phyloP scores from a whole-genome alignment of 1,140 invertebrate species.

The Dufourea novaeangliae region DNA sequence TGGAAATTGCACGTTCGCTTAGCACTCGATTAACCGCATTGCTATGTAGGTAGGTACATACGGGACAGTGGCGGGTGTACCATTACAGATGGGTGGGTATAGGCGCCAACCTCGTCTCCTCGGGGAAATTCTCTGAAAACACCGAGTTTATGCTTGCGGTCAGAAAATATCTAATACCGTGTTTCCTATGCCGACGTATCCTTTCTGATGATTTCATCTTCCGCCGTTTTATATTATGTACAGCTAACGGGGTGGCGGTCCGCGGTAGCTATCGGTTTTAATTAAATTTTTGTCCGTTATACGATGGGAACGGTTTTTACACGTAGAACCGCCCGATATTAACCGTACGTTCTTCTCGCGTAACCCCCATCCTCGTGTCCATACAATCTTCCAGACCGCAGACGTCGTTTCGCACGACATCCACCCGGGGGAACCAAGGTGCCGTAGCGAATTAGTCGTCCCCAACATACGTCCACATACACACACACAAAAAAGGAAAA shows the following conservation, averaged over 20 bases:
- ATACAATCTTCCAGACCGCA: not conserved
- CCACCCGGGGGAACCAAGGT: not conserved
- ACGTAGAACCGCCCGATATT: not conserved
- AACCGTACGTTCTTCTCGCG: not conserved
- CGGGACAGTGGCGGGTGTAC: no score
- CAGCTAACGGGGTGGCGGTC: not conserved
- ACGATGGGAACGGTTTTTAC: not conserved
- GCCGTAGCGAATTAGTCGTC: not conserved
- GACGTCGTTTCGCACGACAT: not conserved
- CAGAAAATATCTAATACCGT: conserved; percentile 24
- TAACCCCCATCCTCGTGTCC: not conserved
- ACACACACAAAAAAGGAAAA: not conserved
- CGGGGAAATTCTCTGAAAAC: conserved; percentile 42
- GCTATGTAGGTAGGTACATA: not conserved
- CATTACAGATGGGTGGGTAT: no score
- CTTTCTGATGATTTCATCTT: conserved; percentile 12
- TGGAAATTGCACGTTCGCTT: not conserved
- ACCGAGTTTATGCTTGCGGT: conserved; percentile 14
- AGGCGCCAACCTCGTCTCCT: not conserved
- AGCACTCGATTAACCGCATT: conserved; percentile 14
- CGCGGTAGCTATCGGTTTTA: conserved; percentile 19
- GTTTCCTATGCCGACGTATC: not conserved
- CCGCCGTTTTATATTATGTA: not conserved
- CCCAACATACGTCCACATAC: not conserved
- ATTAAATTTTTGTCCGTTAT: conserved; percentile 27